Base-by-base conservation (phyloP, 2,888 invertebrate species). In the Thalpophila matura region DNA sequence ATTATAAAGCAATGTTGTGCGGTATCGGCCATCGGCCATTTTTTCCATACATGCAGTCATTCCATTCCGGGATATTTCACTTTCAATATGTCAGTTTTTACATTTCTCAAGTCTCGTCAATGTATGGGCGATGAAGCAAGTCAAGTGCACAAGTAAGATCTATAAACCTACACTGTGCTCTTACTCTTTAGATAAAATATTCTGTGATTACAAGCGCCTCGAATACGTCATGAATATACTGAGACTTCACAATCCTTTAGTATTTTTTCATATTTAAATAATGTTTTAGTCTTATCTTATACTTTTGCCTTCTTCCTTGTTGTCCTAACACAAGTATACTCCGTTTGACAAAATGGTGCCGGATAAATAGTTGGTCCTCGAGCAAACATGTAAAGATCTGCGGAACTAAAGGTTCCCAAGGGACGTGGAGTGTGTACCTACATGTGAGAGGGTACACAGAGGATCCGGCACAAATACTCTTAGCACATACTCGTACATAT, bases 371-470 rank as follows among this genome's bases (percentile, higher is more conserved):
- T 68, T 74, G 42, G 77, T 46, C 40, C 60, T 53, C 14, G 60
- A 57, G 31, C 62, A 77, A 79, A 77, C 58, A 76, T 68, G 64
- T 68, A 61, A 67, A 72, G 73, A 77, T 66, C 73, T 49, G 47
- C 49, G 74, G 68, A 56, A 68, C 56, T 76, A 63, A 76, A 65
- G 46, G 58, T 43, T 59, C 73, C 61, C 68, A 12, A n/a, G 77
- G 77, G 73, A 66, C 42, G 24, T 59, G 14, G 31, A 77, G 58
- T 73, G 68, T 73, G 68, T 75, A 53, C 55, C 49, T 49, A 77
- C 64, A 78, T 74, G 75, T 61, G 58, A 60, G 43, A 49, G 43
- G 49, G 58, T 51, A 59, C 46, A 45, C n/a, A 47, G 20, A 26
- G 26, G 47, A 56, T 50, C 66, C 70, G 27, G 20, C 50, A 50